Evolutionary conservation across 2,113 vertebrate species (phyloP), one percentile per base, ranked within the genome.

Genomic region (Phaethon lepturus): DNA sequence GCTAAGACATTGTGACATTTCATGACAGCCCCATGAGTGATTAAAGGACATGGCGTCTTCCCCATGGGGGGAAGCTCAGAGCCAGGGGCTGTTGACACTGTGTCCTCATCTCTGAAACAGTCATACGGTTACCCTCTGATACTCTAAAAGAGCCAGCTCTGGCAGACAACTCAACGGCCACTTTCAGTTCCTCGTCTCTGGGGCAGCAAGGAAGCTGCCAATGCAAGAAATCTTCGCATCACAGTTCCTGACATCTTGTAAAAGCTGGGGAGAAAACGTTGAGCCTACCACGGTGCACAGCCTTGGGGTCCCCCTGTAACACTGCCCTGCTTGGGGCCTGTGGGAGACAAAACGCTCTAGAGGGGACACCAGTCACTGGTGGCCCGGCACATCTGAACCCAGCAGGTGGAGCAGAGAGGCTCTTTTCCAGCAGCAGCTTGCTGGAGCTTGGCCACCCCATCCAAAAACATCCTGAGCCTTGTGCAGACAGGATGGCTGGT

Each of bases 141-240:
- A 29, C 80, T 58, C 35, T 14, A 55, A 47, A 47, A 0, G 47
- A 91, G 81, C 78, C 89, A 67, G 59, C 79, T 64, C 80, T 77
- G 75, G 80, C 76, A 60, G 52, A 49, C 78, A 73, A 45, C 44
- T 90, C 81, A 90, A 95, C 14, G 1, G 72, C 55, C 76, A 71
- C 88, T 97, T 96, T 97, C 93, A 55, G 89, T 97, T 97, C 96
- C 95, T 75, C 68, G 58, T 94, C 95, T 50, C 56, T 38, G 31
- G 52, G 69, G 52, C 33, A 63, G 55, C 7, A 9, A 58, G 59
- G 74, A 79, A 7, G 1, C 76, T 96, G 40, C 72, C 38, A 66
- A 23, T 6, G 22, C 0, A 0, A 80, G n/a, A 87, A 42, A 80
- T 14, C 66, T 86, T 87, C 23, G 9, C 40, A 29, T 33, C 55